A percentile compares a stretch with the other conserved stretches of the same genome.
Conservation (phyloP, 1,140 invertebrate genomes). For the Agraylea sexmaculata region DNA sequence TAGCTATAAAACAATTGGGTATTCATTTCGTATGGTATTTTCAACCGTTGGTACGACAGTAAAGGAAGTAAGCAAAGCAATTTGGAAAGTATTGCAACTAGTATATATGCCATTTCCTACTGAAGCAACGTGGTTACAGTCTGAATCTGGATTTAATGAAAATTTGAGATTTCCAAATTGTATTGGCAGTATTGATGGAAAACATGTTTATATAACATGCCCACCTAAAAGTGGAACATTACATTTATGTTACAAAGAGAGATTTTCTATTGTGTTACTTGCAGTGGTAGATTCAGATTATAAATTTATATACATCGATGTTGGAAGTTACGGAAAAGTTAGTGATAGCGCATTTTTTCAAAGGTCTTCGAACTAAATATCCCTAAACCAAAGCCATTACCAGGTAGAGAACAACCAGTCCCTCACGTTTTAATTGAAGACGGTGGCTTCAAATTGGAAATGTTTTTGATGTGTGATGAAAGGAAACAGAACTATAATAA, state of each 20-base stretch:
- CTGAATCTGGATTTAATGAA: slow-evolving; percentile 9
- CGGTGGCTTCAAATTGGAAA: slow-evolving; percentile 5
- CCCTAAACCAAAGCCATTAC: slow-evolving; percentile 2
- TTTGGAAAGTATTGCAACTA: no score
- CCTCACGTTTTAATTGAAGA: slow-evolving; percentile 3
- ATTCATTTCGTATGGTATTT: no score
- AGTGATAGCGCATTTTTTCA: not conserved
- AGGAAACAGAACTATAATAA: slow-evolving; percentile 1
- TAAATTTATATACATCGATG: not conserved
- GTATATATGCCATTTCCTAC: no score
- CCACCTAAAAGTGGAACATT: slow-evolving; percentile 22
- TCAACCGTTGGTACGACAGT: no score
- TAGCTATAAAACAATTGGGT: no score
- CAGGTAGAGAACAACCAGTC: slow-evolving; percentile 4
- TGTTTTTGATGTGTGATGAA: slow-evolving; percentile 1
- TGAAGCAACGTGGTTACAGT: no score
- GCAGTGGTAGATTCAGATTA: slow-evolving; percentile 19
- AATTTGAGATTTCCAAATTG: slow-evolving; percentile 26
- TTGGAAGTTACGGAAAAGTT: slow-evolving; percentile 5
- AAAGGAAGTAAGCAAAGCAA: no score
- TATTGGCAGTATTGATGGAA: slow-evolving; percentile 28
- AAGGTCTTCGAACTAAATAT: not conserved
- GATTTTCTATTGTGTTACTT: slow-evolving; percentile 31
- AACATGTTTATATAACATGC: slow-evolving; percentile 20
- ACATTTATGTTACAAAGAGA: slow-evolving; percentile 33